Conservation (phyloP, 2,113 vertebrate genomes). For the Indri indri region DNA sequence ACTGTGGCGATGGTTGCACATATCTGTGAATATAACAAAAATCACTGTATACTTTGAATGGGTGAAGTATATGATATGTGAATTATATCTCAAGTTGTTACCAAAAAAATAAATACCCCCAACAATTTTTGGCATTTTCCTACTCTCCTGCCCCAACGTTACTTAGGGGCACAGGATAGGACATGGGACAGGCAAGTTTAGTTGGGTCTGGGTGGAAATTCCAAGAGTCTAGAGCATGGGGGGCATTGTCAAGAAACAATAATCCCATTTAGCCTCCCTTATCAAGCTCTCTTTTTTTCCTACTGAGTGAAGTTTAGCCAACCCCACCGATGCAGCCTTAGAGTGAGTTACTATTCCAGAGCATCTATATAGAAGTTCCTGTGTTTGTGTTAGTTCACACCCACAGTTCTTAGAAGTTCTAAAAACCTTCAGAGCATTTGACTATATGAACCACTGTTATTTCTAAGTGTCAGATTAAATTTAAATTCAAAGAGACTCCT, state of each 20-base stretch:
- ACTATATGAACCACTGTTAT: neutral
- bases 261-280: neutral
- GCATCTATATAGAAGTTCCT: neutral
- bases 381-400: neutral
- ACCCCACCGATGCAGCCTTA: neutral
- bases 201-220: neutral
- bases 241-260: neutral
- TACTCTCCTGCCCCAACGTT: neutral
- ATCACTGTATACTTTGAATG: neutral
- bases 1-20: neutral
- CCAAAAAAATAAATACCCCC: neutral
- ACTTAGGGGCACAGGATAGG: neutral
- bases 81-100: neutral
- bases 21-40: neutral
- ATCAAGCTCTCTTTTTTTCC: neutral
- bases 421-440: constrained; percentile 5
- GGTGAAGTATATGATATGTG: neutral
- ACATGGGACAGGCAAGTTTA: neutral
- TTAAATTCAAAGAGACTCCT: neutral
- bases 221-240: neutral
- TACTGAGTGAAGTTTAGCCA: neutral
- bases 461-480: constrained; percentile 25
- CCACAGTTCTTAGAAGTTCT: neutral
- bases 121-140: neutral
- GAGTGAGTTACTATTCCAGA: neutral